Evolutionary conservation across 2,888 invertebrate species (phyloP).

Genomic region (Acrocera orbiculus): DNA sequence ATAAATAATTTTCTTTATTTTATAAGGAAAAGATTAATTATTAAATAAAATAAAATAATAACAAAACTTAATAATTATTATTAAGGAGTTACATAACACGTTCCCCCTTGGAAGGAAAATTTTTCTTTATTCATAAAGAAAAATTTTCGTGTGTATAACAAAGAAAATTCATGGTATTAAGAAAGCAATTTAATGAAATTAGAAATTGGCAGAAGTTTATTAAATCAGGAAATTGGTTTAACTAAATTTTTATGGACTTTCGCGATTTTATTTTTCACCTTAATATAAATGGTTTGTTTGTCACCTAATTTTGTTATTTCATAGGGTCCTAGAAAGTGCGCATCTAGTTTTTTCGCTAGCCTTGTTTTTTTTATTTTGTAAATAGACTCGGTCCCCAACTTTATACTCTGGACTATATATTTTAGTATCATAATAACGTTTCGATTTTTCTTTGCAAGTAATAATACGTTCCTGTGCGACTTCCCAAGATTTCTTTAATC

Average conservation of each 20-base stretch:
- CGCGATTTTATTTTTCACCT: constrained; percentile 3
- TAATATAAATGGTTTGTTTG: constrained; percentile 4
- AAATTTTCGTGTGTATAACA: too few species aligned
- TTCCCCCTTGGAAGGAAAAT: too few species aligned
- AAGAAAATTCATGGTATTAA: too few species aligned
- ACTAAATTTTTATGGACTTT: background rate
- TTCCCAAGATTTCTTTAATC: constrained; percentile 6
- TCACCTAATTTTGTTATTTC: constrained; percentile 4
- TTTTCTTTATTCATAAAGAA: too few species aligned
- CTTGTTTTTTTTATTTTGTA: constrained; percentile 7
- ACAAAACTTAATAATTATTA: too few species aligned
- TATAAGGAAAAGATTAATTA: too few species aligned
- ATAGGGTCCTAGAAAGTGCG: constrained; percentile 7
- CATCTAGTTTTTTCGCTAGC: constrained; percentile 4
- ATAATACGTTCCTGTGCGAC: constrained; percentile 7
- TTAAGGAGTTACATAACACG: too few species aligned
- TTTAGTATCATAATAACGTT: constrained; percentile 5
- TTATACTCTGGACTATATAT: constrained; percentile 2
- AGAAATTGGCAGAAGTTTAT: too few species aligned
- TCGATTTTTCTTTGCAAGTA: constrained; percentile 5
- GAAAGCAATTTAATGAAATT: too few species aligned
- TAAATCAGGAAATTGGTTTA: too few species aligned
- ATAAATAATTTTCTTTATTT: too few species aligned
- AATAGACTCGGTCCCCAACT: constrained; percentile 5
- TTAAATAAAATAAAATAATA: too few species aligned